Evolutionary conservation across 2,888 invertebrate species (phyloP).

Genomic region (Elegia similella): DNA sequence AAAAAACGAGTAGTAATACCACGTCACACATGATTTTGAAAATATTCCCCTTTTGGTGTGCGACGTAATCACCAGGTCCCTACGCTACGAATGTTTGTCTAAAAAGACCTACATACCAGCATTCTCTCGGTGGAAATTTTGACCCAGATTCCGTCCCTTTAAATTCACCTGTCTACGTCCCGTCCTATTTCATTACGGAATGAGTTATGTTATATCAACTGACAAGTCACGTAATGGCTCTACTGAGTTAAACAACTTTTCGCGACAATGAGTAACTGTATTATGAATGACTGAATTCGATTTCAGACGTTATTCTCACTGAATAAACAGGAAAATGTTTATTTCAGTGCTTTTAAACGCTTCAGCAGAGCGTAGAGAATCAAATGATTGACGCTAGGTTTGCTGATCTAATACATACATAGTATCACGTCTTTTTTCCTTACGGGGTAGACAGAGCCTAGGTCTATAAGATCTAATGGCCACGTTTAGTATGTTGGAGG

Average conservation of each 20-base stretch:
- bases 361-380: too few species aligned
- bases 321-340: too few species aligned
- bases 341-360: too few species aligned
- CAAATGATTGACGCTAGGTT: too few species aligned
- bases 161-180: conserved; percentile 12
- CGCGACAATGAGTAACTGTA: not conserved
- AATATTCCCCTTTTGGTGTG: too few species aligned
- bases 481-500: too few species aligned
- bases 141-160: conserved; percentile 8
- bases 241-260: not conserved
- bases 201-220: conserved; percentile 13
- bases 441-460: too few species aligned
- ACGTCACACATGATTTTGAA: too few species aligned
- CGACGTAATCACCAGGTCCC: not conserved
- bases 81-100: not conserved
- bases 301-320: not conserved
- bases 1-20: too few species aligned
- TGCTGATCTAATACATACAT: too few species aligned
- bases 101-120: not conserved
- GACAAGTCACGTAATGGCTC: conserved; percentile 12
- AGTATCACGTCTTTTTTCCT: too few species aligned
- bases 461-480: too few species aligned
- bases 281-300: not conserved
- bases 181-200: conserved; percentile 9
- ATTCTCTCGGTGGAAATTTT: not conserved